These are phyloP conservation scores for Rhinolophus sinicus DNA, from an alignment of 2,113 vertebrate species.

Conservation along the genomic window DNA sequence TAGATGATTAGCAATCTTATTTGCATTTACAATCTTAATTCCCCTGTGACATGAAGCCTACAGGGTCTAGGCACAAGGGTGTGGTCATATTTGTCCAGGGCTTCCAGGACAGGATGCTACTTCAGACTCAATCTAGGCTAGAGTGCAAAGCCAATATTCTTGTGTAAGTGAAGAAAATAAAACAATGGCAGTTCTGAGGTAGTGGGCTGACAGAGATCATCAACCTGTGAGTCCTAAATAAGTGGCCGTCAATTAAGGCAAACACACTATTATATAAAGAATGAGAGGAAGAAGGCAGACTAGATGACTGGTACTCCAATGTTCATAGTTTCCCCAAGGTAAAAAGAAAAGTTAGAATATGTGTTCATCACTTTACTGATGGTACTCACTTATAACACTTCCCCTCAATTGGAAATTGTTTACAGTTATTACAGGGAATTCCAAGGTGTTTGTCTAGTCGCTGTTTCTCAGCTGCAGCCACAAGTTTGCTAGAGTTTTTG, in stretches of 20 bases:
- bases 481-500: slow-evolving; percentile 82
- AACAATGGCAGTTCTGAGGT: background rate
- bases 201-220: background rate
- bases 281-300: background rate
- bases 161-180: background rate
- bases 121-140: background rate
- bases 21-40: background rate
- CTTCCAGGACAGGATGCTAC: background rate
- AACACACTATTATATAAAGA: background rate
- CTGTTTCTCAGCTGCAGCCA: slow-evolving; percentile 82
- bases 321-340: background rate
- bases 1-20: background rate
- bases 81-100: too few species aligned
- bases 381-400: slow-evolving; percentile 85
- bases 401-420: slow-evolving; percentile 80
- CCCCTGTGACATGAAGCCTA: background rate
- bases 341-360: background rate
- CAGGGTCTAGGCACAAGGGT: background rate
- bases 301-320: background rate
- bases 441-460: slow-evolving; percentile 85
- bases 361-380: background rate
- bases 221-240: background rate
- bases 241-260: background rate
- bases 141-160: background rate
- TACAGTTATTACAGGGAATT: slow-evolving; percentile 83